Percentiles rank a stretch among this genome's conserved stretches.
Conservation (phyloP, 2,113 vertebrate genomes). For the Albula glossodonta region DNA sequence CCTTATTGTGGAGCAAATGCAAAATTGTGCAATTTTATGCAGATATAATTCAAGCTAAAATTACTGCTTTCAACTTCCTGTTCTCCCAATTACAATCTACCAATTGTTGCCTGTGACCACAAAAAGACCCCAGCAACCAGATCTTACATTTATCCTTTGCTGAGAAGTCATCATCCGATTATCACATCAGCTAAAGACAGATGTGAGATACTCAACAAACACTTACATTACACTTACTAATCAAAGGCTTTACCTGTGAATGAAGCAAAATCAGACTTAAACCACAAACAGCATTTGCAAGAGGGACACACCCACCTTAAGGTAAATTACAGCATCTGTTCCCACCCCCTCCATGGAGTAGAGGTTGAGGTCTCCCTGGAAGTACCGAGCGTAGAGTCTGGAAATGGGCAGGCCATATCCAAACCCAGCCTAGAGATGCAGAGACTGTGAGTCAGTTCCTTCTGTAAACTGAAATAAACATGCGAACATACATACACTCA, state of each 20-base stretch:
- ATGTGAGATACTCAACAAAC: not conserved
- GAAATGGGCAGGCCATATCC: slow-evolving; percentile 94
- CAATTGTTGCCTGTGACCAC: too few relatives aligned
- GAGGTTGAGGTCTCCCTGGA: slow-evolving; percentile 92
- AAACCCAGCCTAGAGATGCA: slow-evolving; percentile 82
- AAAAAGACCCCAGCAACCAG: too few relatives aligned
- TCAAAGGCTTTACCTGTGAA: not conserved
- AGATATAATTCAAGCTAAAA: too few relatives aligned
- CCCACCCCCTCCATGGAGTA: slow-evolving; percentile 96
- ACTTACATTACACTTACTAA: not conserved
- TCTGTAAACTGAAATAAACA: not conserved
- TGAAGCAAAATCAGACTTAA: not conserved
- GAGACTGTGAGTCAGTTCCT: not conserved
- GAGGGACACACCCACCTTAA: slow-evolving; percentile 78
- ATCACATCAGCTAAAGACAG: too few relatives aligned
- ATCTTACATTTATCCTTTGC: too few relatives aligned
- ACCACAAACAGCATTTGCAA: not conserved
- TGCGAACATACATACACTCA: not conserved
- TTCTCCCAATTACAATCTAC: too few relatives aligned
- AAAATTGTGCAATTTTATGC: too few relatives aligned
- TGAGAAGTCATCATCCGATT: too few relatives aligned
- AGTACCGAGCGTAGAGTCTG: slow-evolving; percentile 90
- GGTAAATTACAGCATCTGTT: slow-evolving; percentile 91
- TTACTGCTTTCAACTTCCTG: too few relatives aligned
- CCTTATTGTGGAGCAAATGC: too few relatives aligned